Evolutionary conservation across 2,888 invertebrate species (phyloP), one percentile per base, ranked within the genome.

Genomic region (Catocala nupta): DNA sequence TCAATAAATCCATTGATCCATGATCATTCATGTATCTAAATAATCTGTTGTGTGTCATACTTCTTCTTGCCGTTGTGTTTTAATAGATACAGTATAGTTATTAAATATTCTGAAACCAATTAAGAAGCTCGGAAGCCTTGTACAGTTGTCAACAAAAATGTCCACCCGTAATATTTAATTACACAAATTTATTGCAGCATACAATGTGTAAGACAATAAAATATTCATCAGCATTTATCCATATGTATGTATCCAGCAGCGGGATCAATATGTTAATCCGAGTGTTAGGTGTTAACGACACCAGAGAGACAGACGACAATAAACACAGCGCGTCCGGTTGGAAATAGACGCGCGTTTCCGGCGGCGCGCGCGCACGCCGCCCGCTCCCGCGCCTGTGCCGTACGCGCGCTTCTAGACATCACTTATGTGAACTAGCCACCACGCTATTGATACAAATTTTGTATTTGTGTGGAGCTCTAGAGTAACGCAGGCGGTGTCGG

Each of bases 291-390:
- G 91, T 86, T 89, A 91, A 90, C 90, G 90, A 90, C 90, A 85
- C 82, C 80, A 79, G 76, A 78, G 79, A 86, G 87, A 88, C 90
- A 84, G 88, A 85, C 89, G 89, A 90, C 90, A 88, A 88, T 90
- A 90, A 90, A 91, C 90, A 89, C 86, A 86, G 81, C 86, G 84
- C 90, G 88, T 93, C 93, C 93, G 92, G 93, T 90, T 88, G 80
- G 91, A 89, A 91, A 93, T 93, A 93, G 93, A 92, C 90, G 86
- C 80, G 82, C 82, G 87, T 86, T 91, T 92, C 91, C 92, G 90
- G 89, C 83, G 83, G 90, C 83, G 83, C 80, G 62, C 63, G 81
- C 80, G 78, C 78, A 76, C 25, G 25, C 25, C 25, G 25, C 3
- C 25, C 25, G 25, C 25, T 1, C 25, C 25, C 25, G 25, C 25